phyloP scores from a whole-genome alignment of 1,140 invertebrate species.

The Vanessa tameamea region DNA sequence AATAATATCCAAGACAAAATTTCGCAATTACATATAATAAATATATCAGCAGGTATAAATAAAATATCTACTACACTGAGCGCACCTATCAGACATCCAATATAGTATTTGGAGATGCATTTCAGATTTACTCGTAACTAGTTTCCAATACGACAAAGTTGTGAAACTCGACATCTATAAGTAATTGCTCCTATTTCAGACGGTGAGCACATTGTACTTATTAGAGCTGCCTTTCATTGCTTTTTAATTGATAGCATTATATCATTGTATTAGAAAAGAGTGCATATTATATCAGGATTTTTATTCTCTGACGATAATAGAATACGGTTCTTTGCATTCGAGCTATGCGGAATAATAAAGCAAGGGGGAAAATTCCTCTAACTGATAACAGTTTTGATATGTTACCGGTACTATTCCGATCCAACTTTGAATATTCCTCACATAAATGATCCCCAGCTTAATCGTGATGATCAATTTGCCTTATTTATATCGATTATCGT shows the following conservation, averaged over 20 bases:
- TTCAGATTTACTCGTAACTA: constrained; percentile 14
- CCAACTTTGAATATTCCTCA: too few relatives aligned
- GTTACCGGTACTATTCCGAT: too few relatives aligned
- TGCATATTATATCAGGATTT: too few relatives aligned
- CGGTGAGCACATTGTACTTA: background rate
- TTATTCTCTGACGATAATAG: too few relatives aligned
- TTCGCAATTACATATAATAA: background rate
- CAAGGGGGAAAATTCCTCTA: too few relatives aligned
- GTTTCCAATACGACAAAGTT: constrained; percentile 11
- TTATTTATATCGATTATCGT: too few relatives aligned
- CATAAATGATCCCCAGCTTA: too few relatives aligned
- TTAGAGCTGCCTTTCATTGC: background rate
- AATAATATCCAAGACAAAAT: background rate
- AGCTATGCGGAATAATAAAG: too few relatives aligned
- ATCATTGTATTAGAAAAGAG: too few relatives aligned
- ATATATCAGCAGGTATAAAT: background rate
- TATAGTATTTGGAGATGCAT: constrained; percentile 19
- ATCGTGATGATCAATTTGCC: too few relatives aligned
- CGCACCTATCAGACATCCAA: constrained; percentile 11
- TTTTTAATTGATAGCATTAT: background rate
- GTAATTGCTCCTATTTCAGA: constrained; percentile 6
- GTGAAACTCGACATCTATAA: constrained; percentile 5
- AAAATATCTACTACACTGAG: constrained; percentile 10
- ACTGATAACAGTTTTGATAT: too few relatives aligned
- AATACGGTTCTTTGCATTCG: too few relatives aligned